phyloP scores from a whole-genome alignment of 23 tunicate genomes.

The Trididemnum nubilum region DNA sequence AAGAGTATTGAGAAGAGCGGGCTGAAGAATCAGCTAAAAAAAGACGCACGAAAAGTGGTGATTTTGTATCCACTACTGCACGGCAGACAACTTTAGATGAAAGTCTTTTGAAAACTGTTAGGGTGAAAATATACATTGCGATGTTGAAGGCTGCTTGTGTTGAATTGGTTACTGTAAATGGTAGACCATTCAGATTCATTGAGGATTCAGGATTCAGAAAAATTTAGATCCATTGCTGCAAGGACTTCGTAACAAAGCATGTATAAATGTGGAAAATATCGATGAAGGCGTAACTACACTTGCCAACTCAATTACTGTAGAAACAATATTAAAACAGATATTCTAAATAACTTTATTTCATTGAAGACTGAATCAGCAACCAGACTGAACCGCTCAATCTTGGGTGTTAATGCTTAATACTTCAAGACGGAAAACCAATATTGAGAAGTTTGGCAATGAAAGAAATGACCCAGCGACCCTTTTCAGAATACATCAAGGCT shows the following conservation, averaged over 20 bases:
- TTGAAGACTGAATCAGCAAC: constrained; percentile 29
- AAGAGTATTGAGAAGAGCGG: not conserved
- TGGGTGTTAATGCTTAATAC: constrained; percentile 26
- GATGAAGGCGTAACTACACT: not conserved
- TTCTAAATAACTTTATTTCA: constrained; percentile 21
- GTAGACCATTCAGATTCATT: constrained; percentile 39
- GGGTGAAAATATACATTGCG: constrained; percentile 20
- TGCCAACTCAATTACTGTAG: not conserved
- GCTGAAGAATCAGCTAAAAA: not conserved
- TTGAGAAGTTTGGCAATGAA: constrained; percentile 48
- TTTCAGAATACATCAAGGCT: constrained; percentile 14
- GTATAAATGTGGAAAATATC: constrained; percentile 24
- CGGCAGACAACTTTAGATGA: constrained; percentile 28
- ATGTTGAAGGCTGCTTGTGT: constrained; percentile 26
- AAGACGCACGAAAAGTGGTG: not conserved
- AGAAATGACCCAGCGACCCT: constrained; percentile 31
- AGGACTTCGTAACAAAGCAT: not conserved
- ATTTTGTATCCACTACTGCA: not conserved
- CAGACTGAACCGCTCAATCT: constrained; percentile 17
- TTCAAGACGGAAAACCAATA: constrained; percentile 22
- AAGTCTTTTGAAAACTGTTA: constrained; percentile 21
- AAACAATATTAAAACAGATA: constrained; percentile 5
- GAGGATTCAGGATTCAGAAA: constrained; percentile 46
- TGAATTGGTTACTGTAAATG: constrained; percentile 49
- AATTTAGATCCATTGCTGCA: constrained; percentile 32